phyloP scores from a whole-genome alignment of 2,888 invertebrate species.

The Galerucella calmariensis region DNA sequence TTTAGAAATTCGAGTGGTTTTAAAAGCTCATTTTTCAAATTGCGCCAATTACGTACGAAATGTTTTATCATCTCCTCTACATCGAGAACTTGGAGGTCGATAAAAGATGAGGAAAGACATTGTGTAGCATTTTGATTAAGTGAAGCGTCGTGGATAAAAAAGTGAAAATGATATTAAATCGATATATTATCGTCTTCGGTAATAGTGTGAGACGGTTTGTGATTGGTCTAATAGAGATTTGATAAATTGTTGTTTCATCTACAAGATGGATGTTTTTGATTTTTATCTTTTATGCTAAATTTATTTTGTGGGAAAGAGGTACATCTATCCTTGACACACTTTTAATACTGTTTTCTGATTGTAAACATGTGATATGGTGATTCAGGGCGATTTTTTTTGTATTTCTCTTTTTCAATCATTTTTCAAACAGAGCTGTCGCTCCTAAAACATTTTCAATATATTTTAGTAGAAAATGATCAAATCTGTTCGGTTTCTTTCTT shows the following conservation, averaged over 20 bases:
- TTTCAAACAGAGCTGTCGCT: too few relatives aligned
- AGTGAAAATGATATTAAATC: conserved; percentile 15
- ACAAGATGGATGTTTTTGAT: neutral
- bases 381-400: too few relatives aligned
- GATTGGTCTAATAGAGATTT: conserved; percentile 10
- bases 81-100: neutral
- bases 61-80: neutral
- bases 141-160: conserved; percentile 13
- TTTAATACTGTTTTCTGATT: neutral
- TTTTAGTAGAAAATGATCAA: too few relatives aligned
- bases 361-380: neutral
- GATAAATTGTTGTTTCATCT: conserved; percentile 7
- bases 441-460: too few relatives aligned
- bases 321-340: neutral
- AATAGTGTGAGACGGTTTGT: conserved; percentile 3
- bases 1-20: neutral
- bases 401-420: too few relatives aligned
- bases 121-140: conserved; percentile 15
- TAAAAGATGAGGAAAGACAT: conserved; percentile 9
- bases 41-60: conserved; percentile 8
- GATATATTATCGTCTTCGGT: conserved; percentile 6
- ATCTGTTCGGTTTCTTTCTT: too few relatives aligned
- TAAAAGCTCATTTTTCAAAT: neutral
- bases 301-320: neutral
- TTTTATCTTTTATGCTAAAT: neutral